phyloP scores from a whole-genome alignment of 2,797 vertebrate species.

The Sphaeramia orbicularis region DNA sequence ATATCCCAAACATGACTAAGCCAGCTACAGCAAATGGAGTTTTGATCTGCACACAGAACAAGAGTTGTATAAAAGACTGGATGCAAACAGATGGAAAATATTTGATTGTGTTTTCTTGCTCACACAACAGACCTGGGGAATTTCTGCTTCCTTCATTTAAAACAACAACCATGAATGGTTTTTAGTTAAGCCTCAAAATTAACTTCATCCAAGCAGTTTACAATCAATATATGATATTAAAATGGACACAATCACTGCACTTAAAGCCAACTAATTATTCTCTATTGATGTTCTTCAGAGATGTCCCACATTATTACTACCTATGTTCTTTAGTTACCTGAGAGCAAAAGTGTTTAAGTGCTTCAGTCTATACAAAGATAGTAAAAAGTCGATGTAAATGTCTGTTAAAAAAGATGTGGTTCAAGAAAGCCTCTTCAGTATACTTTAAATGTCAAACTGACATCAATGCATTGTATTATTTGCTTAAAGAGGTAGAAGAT shows the following conservation, averaged over 20 bases:
- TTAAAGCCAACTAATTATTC: constrained; percentile 6
- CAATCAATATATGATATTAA: neutral
- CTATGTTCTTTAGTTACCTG: constrained; percentile 6
- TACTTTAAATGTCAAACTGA: too few relatives aligned
- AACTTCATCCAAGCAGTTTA: too few relatives aligned
- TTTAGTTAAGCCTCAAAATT: too few relatives aligned
- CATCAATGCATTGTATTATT: too few relatives aligned
- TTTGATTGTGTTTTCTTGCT: too few relatives aligned
- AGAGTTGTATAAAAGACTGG: constrained; percentile 1
- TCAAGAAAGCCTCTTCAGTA: too few relatives aligned
- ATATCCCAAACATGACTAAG: constrained; percentile 49
- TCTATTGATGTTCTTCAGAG: constrained; percentile 13
- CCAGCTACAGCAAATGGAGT: constrained; percentile 16
- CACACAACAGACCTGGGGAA: too few relatives aligned
- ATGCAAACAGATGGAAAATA: constrained; percentile 2
- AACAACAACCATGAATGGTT: too few relatives aligned
- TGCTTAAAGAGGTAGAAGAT: too few relatives aligned
- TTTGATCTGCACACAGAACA: constrained; percentile 19
- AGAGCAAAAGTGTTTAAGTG: neutral
- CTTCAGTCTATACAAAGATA: neutral
- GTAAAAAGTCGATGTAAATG: constrained; percentile 3
- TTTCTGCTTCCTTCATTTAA: neutral
- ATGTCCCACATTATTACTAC: constrained; percentile 12
- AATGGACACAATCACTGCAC: neutral
- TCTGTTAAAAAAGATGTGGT: too few relatives aligned